A percentile compares a stretch with the other conserved stretches of the same genome.
Evolutionary conservation across 2,888 invertebrate genomes (phyloP).

Genomic region (Meiosimyza platycephala): DNA sequence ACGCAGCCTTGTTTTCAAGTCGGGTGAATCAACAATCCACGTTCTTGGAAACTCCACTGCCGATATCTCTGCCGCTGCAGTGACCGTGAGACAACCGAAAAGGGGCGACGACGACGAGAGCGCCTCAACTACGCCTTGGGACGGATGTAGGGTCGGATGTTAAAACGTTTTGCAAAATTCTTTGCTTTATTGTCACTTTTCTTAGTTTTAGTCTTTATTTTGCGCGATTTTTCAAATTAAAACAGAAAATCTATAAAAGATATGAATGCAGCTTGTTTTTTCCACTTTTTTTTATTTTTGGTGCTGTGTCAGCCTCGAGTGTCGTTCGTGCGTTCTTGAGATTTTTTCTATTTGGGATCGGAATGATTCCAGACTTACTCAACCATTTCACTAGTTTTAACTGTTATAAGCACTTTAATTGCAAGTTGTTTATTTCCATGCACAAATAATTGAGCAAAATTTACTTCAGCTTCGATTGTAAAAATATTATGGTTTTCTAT

Average conservation of each 20-base stretch:
- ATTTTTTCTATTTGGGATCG: slow-evolving; percentile 16
- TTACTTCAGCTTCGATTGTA: slow-evolving; percentile 17
- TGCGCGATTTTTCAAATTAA: background rate
- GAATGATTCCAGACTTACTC: slow-evolving; percentile 18
- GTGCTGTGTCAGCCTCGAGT: slow-evolving; percentile 37
- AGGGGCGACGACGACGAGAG: slow-evolving; percentile 12
- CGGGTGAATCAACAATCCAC: slow-evolving; percentile 30
- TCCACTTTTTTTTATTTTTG: slow-evolving; percentile 29
- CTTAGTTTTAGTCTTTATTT: slow-evolving; percentile 10
- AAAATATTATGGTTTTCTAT: slow-evolving; percentile 36
- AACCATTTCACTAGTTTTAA: slow-evolving; percentile 5
- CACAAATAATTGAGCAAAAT: slow-evolving; percentile 14
- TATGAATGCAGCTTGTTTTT: background rate
- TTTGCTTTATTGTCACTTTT: background rate
- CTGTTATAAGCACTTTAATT: slow-evolving; percentile 6
- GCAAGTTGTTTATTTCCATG: background rate
- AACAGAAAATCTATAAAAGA: no score
- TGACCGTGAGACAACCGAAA: slow-evolving; percentile 5
- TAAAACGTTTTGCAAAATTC: slow-evolving; percentile 13
- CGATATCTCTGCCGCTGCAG: background rate
- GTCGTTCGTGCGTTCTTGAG: slow-evolving; percentile 23
- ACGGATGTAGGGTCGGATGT: slow-evolving; percentile 19
- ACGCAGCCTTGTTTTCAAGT: slow-evolving; percentile 8
- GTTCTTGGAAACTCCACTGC: slow-evolving; percentile 26
- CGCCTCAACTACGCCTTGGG: slow-evolving; percentile 29